Percentiles rank a stretch among this genome's conserved stretches.
Evolutionary conservation across 2,797 vertebrate species (phyloP).

Genomic region (Austrolebias charrua): DNA sequence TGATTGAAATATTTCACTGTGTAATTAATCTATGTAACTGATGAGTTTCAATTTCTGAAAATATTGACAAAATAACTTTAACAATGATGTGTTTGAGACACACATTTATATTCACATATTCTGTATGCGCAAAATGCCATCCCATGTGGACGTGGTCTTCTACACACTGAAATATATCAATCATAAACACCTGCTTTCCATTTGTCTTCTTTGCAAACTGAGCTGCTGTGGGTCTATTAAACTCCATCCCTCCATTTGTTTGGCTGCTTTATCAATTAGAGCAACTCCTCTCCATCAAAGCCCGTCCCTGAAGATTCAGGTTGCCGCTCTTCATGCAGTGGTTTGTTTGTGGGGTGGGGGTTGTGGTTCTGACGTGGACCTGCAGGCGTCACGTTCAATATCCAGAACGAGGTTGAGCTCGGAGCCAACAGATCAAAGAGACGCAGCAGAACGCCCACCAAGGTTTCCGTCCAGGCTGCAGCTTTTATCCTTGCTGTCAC

Average conservation of each 20-base stretch:
- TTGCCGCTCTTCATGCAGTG: too few relatives aligned
- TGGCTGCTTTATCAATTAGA: conserved; percentile 42
- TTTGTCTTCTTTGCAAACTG: conserved; percentile 27
- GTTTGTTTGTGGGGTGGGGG: conserved; percentile 6
- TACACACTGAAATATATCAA: too few relatives aligned
- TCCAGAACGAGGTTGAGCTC: conserved; percentile 28
- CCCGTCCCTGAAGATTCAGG: background rate
- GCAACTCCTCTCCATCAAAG: too few relatives aligned
- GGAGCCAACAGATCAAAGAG: conserved; percentile 31
- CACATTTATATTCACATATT: too few relatives aligned
- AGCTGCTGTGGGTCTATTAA: conserved; percentile 47
- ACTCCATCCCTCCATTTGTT: conserved; percentile 35
- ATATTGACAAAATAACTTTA: too few relatives aligned
- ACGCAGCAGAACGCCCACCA: conserved; percentile 22
- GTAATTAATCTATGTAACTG: too few relatives aligned
- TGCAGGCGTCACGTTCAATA: background rate
- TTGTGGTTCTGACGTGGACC: conserved; percentile 2
- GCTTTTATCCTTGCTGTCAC: conserved; percentile 13
- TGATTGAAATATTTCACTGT: too few relatives aligned
- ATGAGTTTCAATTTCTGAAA: too few relatives aligned
- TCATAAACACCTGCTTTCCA: background rate
- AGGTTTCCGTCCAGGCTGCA: conserved; percentile 35
- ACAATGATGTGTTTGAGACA: too few relatives aligned
- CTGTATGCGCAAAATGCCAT: too few relatives aligned
- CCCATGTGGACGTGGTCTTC: too few relatives aligned